Evolutionary conservation across 1,140 invertebrate species (phyloP).

Genomic region (Apolygus lucorum): DNA sequence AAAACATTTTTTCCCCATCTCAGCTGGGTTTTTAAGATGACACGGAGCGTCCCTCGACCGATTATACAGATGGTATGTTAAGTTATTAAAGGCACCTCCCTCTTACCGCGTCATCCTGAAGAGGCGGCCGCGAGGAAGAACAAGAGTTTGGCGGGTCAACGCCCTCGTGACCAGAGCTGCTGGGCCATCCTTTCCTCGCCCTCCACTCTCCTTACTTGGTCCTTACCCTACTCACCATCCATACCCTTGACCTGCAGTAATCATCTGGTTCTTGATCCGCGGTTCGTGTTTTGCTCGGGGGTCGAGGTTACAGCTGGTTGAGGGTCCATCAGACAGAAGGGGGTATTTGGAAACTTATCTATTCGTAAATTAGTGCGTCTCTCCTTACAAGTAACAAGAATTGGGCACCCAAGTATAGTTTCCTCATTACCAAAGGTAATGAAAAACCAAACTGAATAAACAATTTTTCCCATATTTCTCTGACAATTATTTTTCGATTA

Average conservation of each 20-base stretch:
- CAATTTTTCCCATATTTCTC: too few species aligned
- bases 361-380: too few species aligned
- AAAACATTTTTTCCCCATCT: too few species aligned
- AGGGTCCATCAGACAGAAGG: too few species aligned
- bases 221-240: constrained; percentile 3
- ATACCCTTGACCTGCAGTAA: constrained; percentile 15
- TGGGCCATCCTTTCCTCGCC: background rate
- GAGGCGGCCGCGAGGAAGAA: background rate
- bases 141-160: constrained; percentile 7
- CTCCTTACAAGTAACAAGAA: too few species aligned
- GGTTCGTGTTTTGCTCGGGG: too few species aligned
- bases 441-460: too few species aligned
- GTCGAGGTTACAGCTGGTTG: too few species aligned
- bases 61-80: constrained; percentile 17
- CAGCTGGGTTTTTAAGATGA: constrained; percentile 4
- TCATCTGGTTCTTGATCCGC: constrained; percentile 4
- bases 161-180: background rate
- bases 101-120: background rate
- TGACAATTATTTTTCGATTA: too few species aligned
- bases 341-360: too few species aligned
- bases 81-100: constrained; percentile 12
- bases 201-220: background rate
- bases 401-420: too few species aligned
- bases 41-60: background rate
- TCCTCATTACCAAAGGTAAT: too few species aligned